Base-by-base conservation (phyloP, 2,888 invertebrate species). In the Maniola hyperantus region DNA sequence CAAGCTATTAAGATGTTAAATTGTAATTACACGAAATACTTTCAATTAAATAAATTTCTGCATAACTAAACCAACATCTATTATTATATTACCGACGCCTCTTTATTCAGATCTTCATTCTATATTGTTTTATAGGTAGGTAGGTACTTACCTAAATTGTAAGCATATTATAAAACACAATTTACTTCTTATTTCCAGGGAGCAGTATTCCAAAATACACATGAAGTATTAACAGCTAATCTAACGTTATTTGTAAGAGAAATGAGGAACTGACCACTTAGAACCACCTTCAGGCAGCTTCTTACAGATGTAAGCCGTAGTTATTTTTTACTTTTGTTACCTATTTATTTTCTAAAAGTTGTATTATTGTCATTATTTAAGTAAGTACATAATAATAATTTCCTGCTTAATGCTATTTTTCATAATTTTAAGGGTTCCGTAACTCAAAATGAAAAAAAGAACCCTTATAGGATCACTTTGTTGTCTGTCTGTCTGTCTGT, bases 171-270 rank as follows among this genome's bases (percentile, higher is more conserved):
- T 65, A 58, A 65, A 67, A 58, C 69, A 76, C 77, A 82, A 42
- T 64, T 75, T 71, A 71, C 84, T 80, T 85, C 79, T 89, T 88
- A 83, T 89, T 92, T 91, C 71, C 92, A 92, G 92, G 91, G 83
- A 85, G 84, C 90, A 88, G 91, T 90, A 86, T 91, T 87, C 92
- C 92, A 87, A 91, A 92, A 89, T 92, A 92, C 85, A 91, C 91
- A 83, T 92, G 91, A 91, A 89, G 90, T 91, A 80, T 85, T 84
- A 78, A 80, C 86, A 79, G 78, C 83, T 91, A 91, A 87, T 87
- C 83, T 90, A 84, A 79, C 79, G 78, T 87, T 82, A 85, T 84
- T 85, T 85, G 78, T 91, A 91, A 90, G 90, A 85, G 86, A 88
- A 90, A 88, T 79, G 80, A 83, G 84, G 82, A 85, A 86, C 83